These are phyloP conservation scores for Cygnus buccinator DNA, from an alignment of 2,113 vertebrate genomes.

Conservation along the genomic window DNA sequence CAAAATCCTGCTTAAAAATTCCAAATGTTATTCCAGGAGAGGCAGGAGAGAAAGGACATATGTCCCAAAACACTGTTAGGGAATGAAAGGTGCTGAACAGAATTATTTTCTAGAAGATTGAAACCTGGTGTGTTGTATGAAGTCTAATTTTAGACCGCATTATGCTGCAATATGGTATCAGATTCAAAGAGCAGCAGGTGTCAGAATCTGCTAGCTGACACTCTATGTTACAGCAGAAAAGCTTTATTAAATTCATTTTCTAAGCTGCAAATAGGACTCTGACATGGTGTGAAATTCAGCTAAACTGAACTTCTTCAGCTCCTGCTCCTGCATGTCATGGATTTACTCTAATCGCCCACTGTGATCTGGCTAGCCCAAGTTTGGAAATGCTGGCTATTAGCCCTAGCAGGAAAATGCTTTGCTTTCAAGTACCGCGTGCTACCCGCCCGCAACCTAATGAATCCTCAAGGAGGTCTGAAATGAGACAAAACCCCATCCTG, in stretches of 20 bases:
- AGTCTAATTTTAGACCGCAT: slow-evolving; percentile 71
- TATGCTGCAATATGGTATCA: slow-evolving; percentile 66
- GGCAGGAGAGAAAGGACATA: slow-evolving; percentile 12
- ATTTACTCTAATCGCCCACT: slow-evolving; percentile 52
- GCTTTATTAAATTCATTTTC: slow-evolving; percentile 54
- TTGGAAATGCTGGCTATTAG: slow-evolving; percentile 39
- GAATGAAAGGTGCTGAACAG: slow-evolving; percentile 21
- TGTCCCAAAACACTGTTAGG: slow-evolving; percentile 7
- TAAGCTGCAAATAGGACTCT: slow-evolving; percentile 49
- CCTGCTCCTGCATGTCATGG: slow-evolving; percentile 43
- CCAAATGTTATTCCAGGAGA: slow-evolving; percentile 17
- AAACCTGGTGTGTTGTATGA: slow-evolving; percentile 61
- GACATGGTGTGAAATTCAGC: slow-evolving; percentile 62
- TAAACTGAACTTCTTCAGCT: slow-evolving; percentile 65
- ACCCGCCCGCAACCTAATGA: slow-evolving; percentile 4
- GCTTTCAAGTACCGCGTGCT: slow-evolving; percentile 8
- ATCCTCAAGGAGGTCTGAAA: slow-evolving; percentile 26
- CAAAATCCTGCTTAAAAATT: background rate
- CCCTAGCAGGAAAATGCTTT: slow-evolving; percentile 8
- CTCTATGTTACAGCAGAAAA: slow-evolving; percentile 45
- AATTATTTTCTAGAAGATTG: slow-evolving; percentile 68
- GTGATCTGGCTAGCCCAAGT: slow-evolving; percentile 48
- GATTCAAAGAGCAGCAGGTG: slow-evolving; percentile 72
- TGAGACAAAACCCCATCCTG: slow-evolving; percentile 13
- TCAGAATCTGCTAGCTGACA: slow-evolving; percentile 64